A percentile compares a stretch with the other conserved stretches of the same genome.
These are phyloP conservation scores for Bufo gargarizans DNA, from an alignment of 2,113 vertebrate genomes.

Conservation along the genomic window DNA sequence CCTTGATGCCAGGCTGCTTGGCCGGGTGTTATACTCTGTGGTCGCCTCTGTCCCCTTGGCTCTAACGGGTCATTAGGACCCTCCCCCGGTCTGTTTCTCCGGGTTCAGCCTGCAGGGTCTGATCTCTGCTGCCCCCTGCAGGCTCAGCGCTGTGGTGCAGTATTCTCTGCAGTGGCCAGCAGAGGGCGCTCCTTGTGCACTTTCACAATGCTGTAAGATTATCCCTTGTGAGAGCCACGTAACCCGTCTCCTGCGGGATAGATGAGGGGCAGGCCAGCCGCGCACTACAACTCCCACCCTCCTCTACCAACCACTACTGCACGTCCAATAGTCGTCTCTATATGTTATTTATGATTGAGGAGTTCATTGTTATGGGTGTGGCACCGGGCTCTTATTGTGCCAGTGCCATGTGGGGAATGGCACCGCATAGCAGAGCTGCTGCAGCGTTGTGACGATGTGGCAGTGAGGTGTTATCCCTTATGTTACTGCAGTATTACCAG, in stretches of 20 bases:
- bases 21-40: no score
- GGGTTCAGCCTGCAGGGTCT: no score
- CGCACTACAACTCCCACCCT: not conserved
- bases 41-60: no score
- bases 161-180: not conserved
- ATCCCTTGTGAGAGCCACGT: constrained; percentile 25
- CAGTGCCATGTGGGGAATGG: not conserved
- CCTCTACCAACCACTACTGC: not conserved
- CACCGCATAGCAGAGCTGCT: not conserved
- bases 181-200: not conserved
- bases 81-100: no score
- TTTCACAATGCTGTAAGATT: not conserved
- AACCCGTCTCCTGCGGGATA: not conserved
- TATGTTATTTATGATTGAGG: not conserved
- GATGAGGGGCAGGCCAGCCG: not conserved
- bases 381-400: not conserved
- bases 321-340: not conserved
- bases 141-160: not conserved
- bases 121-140: not conserved
- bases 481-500: not conserved
- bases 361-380: not conserved
- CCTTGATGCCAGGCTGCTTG: not conserved
- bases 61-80: no score
- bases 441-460: not conserved
- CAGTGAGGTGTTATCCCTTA: not conserved